These are phyloP conservation scores for Phacellophora camtschatica DNA, from an alignment of 30 jellyfish, hydroid and myxozoan genomes.

Conservation along the genomic window DNA sequence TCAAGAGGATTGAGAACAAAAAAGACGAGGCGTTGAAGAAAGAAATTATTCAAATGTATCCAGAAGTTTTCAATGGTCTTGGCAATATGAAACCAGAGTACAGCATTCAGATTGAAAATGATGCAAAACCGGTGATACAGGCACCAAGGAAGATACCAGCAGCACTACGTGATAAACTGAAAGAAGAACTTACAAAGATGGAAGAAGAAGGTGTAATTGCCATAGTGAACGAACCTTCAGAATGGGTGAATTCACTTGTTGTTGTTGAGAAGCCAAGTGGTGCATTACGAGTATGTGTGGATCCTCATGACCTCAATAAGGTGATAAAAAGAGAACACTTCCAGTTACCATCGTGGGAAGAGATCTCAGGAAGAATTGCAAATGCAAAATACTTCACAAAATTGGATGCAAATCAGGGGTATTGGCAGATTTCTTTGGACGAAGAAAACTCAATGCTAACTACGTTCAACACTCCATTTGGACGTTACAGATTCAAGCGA, in stretches of 20 bases:
- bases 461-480: conserved; percentile 48
- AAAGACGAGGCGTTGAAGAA: too few relatives aligned
- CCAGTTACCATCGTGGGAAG: conserved; percentile 18
- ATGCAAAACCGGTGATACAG: too few relatives aligned
- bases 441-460: not conserved
- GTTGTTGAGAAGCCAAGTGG: conserved; percentile 1
- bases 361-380: conserved; percentile 24
- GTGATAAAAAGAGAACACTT: conserved; percentile 36
- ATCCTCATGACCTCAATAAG: not conserved
- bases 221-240: conserved; percentile 21
- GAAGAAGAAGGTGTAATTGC: not conserved
- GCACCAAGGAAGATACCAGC: conserved; percentile 52
- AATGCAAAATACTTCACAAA: conserved; percentile 24
- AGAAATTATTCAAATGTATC: too few relatives aligned
- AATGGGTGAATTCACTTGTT: conserved; percentile 19
- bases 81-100: too few relatives aligned
- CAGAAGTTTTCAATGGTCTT: too few relatives aligned
- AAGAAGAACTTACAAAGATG: not conserved
- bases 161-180: not conserved
- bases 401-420: conserved; percentile 51
- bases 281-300: too few relatives aligned
- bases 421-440: conserved; percentile 40
- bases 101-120: too few relatives aligned
- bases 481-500: conserved; percentile 29
- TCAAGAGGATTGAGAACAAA: too few relatives aligned